A percentile compares a stretch with the other conserved stretches of the same genome.
These are phyloP conservation scores for Spialia ferax DNA, from an alignment of 2,888 invertebrate species.

Conservation along the genomic window DNA sequence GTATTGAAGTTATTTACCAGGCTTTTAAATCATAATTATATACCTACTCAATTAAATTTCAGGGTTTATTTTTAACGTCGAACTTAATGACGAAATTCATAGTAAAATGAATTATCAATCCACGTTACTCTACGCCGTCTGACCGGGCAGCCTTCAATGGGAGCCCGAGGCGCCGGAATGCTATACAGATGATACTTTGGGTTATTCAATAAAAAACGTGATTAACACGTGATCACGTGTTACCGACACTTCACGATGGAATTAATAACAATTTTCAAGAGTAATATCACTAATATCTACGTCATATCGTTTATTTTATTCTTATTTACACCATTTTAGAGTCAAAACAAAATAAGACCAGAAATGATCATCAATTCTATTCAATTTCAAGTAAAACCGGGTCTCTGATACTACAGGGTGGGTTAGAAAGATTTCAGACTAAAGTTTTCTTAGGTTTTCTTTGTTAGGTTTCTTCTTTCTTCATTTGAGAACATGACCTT, in stretches of 20 bases:
- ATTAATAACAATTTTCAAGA: constrained; percentile 20
- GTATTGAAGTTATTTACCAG: too few species aligned
- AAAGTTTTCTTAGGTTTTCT: too few species aligned
- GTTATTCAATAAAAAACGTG: constrained; percentile 59
- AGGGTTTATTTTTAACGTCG: not conserved
- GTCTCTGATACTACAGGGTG: too few species aligned
- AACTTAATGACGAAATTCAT: not conserved
- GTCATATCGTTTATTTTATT: not conserved
- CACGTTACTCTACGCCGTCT: constrained; percentile 61
- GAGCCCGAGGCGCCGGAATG: constrained; percentile 71
- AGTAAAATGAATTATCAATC: constrained; percentile 49
- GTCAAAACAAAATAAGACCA: not conserved
- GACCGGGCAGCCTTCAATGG: constrained; percentile 69
- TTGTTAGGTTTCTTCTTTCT: not conserved
- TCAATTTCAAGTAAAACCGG: not conserved
- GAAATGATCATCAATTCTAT: not conserved
- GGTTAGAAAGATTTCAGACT: too few species aligned
- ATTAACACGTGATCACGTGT: constrained; percentile 31
- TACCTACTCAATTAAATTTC: constrained; percentile 6
- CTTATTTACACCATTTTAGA: too few species aligned
- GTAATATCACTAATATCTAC: not conserved
- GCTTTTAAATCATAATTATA: not conserved
- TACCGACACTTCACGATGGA: constrained; percentile 1
- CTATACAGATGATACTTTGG: constrained; percentile 60
- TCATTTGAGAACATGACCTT: not conserved